Conservation (phyloP, 2,113 vertebrate species). For the Petromus typicus region DNA sequence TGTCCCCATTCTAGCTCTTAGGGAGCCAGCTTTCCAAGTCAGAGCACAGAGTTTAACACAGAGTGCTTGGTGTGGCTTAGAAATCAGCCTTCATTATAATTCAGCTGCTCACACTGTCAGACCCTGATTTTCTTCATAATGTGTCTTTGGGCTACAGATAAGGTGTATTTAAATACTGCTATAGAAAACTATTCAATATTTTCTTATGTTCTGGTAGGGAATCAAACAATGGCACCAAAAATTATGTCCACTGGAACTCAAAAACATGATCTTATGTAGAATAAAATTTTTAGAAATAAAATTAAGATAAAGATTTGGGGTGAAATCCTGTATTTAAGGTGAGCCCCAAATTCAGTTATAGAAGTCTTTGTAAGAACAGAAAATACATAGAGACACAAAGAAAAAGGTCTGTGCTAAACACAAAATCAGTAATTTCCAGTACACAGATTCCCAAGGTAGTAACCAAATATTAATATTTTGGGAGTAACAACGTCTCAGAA, state of each 20-base stretch:
- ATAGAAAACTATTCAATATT: neutral
- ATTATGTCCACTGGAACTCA: too few relatives aligned
- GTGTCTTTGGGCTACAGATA: neutral
- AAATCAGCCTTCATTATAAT: neutral
- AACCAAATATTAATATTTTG: neutral
- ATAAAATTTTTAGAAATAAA: neutral
- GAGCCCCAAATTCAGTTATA: neutral
- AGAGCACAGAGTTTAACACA: neutral
- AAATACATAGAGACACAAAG: neutral
- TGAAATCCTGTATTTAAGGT: neutral
- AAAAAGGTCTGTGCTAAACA: neutral
- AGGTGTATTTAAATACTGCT: neutral
- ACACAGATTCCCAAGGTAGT: neutral
- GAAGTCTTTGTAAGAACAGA: neutral
- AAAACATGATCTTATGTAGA: neutral
- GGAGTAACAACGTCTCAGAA: neutral
- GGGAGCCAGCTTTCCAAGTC: neutral
- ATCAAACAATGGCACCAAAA: too few relatives aligned
- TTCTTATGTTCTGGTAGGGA: neutral
- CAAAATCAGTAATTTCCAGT: neutral
- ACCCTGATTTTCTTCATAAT: neutral
- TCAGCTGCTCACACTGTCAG: neutral
- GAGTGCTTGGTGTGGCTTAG: neutral
- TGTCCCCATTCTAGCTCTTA: neutral
- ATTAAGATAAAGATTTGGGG: neutral